Conservation (phyloP, 2,888 invertebrate species). For the Amphipoea oculea region DNA sequence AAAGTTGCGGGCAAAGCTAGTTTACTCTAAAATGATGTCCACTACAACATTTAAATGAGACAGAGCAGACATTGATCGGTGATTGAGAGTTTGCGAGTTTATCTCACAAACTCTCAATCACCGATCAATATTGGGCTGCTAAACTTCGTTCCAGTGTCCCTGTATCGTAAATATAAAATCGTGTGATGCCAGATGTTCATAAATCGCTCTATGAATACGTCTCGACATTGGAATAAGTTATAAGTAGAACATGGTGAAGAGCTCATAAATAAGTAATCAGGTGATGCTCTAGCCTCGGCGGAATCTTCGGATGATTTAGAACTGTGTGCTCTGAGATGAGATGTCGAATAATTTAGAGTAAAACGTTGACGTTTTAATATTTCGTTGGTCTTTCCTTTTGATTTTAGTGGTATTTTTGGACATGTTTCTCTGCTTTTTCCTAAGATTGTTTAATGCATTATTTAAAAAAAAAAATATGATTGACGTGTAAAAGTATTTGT, state of each 20-base stretch:
- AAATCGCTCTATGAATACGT: constrained; percentile 53
- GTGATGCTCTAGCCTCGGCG: constrained; percentile 39
- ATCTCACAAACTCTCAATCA: constrained; percentile 10
- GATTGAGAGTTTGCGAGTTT: too few species aligned
- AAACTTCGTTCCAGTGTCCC: constrained; percentile 1
- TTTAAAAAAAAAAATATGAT: too few species aligned
- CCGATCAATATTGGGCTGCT: constrained; percentile 12
- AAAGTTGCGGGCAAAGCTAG: too few species aligned
- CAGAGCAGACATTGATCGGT: too few species aligned
- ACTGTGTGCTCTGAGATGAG: constrained; percentile 19
- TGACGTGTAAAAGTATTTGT: too few species aligned
- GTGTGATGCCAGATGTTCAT: constrained; percentile 57
- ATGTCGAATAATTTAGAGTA: constrained; percentile 24
- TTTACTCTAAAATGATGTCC: neutral
- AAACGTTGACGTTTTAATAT: neutral
- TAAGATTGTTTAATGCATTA: neutral
- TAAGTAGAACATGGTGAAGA: constrained; percentile 56
- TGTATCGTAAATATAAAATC: constrained; percentile 52
- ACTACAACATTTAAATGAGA: neutral
- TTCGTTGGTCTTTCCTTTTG: neutral
- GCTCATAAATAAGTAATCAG: constrained; percentile 61
- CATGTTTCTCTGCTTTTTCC: neutral
- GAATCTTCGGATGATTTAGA: constrained; percentile 13
- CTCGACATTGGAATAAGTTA: constrained; percentile 53
- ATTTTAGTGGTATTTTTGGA: neutral